Conservation (phyloP, 2,888 invertebrate genomes). For the Pyrrhosoma nymphula region DNA sequence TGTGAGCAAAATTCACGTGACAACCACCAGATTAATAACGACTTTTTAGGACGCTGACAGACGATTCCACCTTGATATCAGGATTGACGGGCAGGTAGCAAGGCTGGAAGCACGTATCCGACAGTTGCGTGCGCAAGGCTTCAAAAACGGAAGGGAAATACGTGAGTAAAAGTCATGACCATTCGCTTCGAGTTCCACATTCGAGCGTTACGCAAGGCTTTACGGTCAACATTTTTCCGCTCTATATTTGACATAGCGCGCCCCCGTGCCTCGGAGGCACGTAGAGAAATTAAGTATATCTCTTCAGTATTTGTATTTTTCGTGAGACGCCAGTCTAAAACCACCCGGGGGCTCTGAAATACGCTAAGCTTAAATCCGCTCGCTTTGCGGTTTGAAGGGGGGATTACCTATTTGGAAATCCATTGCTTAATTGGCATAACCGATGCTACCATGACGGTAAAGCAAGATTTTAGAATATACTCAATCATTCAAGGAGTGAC, state of each 20-base stretch:
- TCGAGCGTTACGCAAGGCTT: neutral
- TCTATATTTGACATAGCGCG: neutral
- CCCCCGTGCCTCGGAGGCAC: neutral
- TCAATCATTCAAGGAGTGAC: too few relatives aligned
- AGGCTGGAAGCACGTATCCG: neutral
- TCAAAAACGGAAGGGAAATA: neutral
- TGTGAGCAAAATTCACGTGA: too few relatives aligned
- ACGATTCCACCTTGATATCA: too few relatives aligned
- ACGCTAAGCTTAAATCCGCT: too few relatives aligned
- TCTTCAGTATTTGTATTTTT: neutral
- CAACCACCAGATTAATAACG: too few relatives aligned
- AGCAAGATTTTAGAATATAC: too few relatives aligned
- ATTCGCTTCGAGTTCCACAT: neutral
- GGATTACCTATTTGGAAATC: conserved; percentile 1
- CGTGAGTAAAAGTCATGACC: conserved; percentile 30
- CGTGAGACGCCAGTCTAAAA: neutral
- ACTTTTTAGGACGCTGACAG: too few relatives aligned
- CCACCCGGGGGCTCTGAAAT: neutral
- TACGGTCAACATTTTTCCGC: neutral
- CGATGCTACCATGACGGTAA: too few relatives aligned
- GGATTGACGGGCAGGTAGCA: too few relatives aligned
- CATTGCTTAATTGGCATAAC: neutral
- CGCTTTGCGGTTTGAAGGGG: neutral
- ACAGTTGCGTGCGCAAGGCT: neutral
- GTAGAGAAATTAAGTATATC: neutral